Evolutionary conservation across 2,888 invertebrate genomes (phyloP), one percentile per base, ranked within the genome.

Genomic region (Drosophila mimetica): DNA sequence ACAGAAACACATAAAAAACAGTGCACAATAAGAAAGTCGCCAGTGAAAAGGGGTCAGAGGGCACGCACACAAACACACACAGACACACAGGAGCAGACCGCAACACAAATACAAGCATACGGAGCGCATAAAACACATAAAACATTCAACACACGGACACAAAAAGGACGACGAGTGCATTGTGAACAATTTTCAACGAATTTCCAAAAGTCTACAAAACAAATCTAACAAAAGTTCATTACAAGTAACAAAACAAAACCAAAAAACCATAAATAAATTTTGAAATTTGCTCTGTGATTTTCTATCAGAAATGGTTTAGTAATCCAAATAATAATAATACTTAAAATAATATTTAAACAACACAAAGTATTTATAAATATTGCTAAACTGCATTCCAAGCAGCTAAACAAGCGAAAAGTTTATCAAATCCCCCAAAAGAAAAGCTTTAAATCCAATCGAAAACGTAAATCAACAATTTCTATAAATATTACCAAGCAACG

Each of bases 281-380:
- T 85, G 80, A 86, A 82, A 88, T 89, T 89, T 83, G 83, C 89
- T 88, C 88, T 89, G 88, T 89, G 88, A 89, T 89, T 89, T 87
- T 85, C 86, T 87, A 83, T 85, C 84, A 69, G 88, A 87, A 85
- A 85, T 77, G 88, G 84, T 85, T 85, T 87, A 87, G 61, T 79
- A 81, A 75, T 82, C 75, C 77, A 71, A 65, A 71, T 65, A 65
- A 71, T 70, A 59, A 72, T 30, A 46, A 58, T 79, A 71, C 77
- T 52, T 59, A 69, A 76, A 67, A 74, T 52, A 61, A 65, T 67
- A 75, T 46, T 69, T 52, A 74, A 58, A 48, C 74, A 66, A 66
- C 34, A 74, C 37, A 55, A 58, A 59, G 50, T 79, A 78, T 71
- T 76, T 74, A 81, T 73, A 82, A 73, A 75, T 67, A 74, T 67